A percentile compares a stretch with the other conserved stretches of the same genome.
These are phyloP conservation scores for Lypha dubia DNA, from an alignment of 2,888 invertebrate species.

Conservation along the genomic window DNA sequence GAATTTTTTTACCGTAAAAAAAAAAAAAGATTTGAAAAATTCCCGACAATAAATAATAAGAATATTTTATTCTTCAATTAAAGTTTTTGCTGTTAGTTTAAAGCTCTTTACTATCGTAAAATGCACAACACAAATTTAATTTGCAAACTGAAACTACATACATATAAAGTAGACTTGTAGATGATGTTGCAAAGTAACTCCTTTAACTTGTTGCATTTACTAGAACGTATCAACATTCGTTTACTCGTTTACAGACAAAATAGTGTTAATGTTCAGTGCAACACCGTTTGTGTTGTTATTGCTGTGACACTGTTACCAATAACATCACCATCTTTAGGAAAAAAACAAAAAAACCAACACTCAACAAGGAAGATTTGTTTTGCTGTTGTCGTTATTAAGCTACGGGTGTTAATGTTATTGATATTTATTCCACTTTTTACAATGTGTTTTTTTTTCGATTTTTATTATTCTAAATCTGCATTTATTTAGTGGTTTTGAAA, in stretches of 20 bases:
- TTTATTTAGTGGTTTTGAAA: slow-evolving; percentile 24
- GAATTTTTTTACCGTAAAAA: too few relatives aligned
- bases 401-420: slow-evolving; percentile 66
- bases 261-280: slow-evolving; percentile 66
- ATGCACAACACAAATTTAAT: not conserved
- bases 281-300: slow-evolving; percentile 55
- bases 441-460: too few relatives aligned
- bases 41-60: too few relatives aligned
- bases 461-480: slow-evolving; percentile 1
- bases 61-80: too few relatives aligned
- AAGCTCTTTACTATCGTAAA: not conserved
- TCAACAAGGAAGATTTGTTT: slow-evolving; percentile 57
- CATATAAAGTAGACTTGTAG: not conserved
- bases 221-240: slow-evolving; percentile 1
- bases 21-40: too few relatives aligned
- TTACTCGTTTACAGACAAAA: slow-evolving; percentile 48
- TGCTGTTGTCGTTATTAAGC: slow-evolving; percentile 23
- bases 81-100: not conserved
- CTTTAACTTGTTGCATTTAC: slow-evolving; percentile 11
- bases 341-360: too few relatives aligned
- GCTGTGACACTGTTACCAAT: slow-evolving; percentile 58
- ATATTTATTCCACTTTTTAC: slow-evolving; percentile 40
- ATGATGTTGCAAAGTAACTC: not conserved
- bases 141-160: not conserved
- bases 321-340: slow-evolving; percentile 63